Conservation (phyloP, 2,888 invertebrate genomes). For the Meandrusa payeni region DNA sequence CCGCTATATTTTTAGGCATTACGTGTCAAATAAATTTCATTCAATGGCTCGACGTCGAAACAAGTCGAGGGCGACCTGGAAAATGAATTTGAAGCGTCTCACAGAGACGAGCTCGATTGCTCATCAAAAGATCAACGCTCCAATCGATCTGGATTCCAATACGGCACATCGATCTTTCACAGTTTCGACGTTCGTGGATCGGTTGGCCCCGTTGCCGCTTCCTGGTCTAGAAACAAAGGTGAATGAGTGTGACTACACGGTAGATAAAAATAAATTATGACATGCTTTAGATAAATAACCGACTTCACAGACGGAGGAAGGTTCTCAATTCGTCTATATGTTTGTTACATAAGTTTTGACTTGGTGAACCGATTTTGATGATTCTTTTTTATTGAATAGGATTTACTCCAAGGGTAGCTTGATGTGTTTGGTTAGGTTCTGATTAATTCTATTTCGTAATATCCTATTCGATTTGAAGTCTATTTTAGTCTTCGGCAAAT, state of each 20-base stretch:
- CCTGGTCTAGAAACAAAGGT: slow-evolving; percentile 8
- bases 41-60: slow-evolving; percentile 8
- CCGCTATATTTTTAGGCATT: slow-evolving; percentile 46
- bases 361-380: no score
- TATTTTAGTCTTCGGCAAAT: no score
- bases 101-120: background rate
- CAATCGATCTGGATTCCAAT: slow-evolving; percentile 18
- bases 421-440: no score
- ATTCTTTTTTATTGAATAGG: no score
- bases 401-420: no score
- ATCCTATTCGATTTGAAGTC: no score
- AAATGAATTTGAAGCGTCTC: background rate
- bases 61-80: slow-evolving; percentile 1
- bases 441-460: no score
- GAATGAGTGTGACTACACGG: slow-evolving; percentile 5
- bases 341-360: no score
- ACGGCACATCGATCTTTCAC: slow-evolving; percentile 13
- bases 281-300: slow-evolving; percentile 6
- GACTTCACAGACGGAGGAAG: no score
- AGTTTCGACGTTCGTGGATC: slow-evolving; percentile 13
- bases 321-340: no score
- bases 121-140: slow-evolving; percentile 15
- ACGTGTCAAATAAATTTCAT: slow-evolving; percentile 28
- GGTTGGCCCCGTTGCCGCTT: slow-evolving; percentile 7
- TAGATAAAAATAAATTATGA: slow-evolving; percentile 4